phyloP scores from a whole-genome alignment of 1,140 invertebrate species.

The Amphibalanus amphitrite region DNA sequence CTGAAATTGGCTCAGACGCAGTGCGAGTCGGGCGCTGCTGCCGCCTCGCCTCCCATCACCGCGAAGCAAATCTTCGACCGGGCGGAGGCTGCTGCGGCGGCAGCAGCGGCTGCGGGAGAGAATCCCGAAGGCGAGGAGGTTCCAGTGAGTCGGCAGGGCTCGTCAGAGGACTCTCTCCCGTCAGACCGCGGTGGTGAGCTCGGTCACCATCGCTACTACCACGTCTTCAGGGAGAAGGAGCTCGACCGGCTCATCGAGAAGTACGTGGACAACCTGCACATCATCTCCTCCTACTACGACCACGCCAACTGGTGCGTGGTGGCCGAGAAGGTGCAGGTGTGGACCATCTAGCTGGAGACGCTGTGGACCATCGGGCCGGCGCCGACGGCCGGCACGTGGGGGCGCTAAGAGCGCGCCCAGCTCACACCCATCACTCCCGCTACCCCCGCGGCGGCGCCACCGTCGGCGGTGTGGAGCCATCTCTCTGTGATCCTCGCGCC shows the following conservation, averaged over 20 bases:
- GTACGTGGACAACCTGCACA: slow-evolving; percentile 79
- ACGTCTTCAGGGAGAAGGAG: slow-evolving; percentile 90
- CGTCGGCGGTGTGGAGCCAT: no score
- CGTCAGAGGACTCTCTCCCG: slow-evolving; percentile 55
- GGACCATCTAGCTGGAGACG: slow-evolving; percentile 56
- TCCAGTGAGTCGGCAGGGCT: slow-evolving; percentile 27
- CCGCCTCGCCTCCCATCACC: neutral
- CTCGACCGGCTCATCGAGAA: slow-evolving; percentile 81
- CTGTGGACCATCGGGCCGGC: no score
- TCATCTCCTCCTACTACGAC: slow-evolving; percentile 88
- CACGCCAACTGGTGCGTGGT: slow-evolving; percentile 94
- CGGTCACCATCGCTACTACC: slow-evolving; percentile 87
- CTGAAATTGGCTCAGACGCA: no score
- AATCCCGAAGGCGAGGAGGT: neutral
- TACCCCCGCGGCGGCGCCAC: no score
- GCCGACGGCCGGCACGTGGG: no score
- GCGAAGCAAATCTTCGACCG: neutral
- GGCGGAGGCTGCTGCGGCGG: neutral
- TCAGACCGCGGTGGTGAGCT: slow-evolving; percentile 54
- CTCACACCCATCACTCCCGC: no score
- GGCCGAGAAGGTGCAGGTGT: slow-evolving; percentile 87
- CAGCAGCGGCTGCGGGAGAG: neutral
- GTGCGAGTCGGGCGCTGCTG: no score
- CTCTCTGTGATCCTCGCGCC: no score
- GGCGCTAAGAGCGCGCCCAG: no score